Percentiles rank a stretch among this genome's conserved stretches.
phyloP scores from a whole-genome alignment of 1,140 invertebrate genomes.

The Vanessa tameamea region DNA sequence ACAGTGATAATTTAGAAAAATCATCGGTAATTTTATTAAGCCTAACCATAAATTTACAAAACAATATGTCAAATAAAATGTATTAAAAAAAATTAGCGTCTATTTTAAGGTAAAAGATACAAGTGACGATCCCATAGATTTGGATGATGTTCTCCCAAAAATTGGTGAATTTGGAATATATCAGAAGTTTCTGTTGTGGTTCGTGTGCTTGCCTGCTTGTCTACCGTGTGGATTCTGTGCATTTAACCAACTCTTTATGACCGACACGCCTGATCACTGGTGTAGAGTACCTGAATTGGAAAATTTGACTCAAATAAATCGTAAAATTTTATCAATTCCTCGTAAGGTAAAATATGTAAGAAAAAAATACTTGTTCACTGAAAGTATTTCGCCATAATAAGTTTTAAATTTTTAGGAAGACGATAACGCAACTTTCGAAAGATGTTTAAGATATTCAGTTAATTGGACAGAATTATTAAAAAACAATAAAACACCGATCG shows the following conservation, averaged over 20 bases:
- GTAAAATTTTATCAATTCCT: constrained; percentile 85
- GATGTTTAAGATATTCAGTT: constrained; percentile 82
- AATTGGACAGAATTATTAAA: constrained; percentile 85
- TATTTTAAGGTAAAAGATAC: constrained; percentile 55
- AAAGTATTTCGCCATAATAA: constrained; percentile 10
- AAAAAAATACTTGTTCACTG: neutral
- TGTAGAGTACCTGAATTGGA: constrained; percentile 86
- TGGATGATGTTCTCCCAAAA: constrained; percentile 91
- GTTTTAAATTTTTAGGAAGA: constrained; percentile 65
- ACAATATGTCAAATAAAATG: neutral
- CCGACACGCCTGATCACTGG: constrained; percentile 90
- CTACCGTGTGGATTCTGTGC: constrained; percentile 94
- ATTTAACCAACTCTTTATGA: constrained; percentile 94
- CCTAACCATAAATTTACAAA: too few species aligned
- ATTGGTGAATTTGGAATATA: constrained; percentile 94
- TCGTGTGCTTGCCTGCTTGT: constrained; percentile 92
- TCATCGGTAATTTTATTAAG: constrained; percentile 44
- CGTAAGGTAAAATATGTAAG: constrained; percentile 59
- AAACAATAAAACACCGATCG: constrained; percentile 54
- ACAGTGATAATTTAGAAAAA: constrained; percentile 42
- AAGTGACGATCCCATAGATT: constrained; percentile 81
- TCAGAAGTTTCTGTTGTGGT: constrained; percentile 91
- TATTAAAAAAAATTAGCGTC: neutral
- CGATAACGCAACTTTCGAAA: constrained; percentile 73
- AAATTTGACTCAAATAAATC: constrained; percentile 80